Conservation (phyloP, 2,113 vertebrate species). For the Seriola quinqueradiata region DNA sequence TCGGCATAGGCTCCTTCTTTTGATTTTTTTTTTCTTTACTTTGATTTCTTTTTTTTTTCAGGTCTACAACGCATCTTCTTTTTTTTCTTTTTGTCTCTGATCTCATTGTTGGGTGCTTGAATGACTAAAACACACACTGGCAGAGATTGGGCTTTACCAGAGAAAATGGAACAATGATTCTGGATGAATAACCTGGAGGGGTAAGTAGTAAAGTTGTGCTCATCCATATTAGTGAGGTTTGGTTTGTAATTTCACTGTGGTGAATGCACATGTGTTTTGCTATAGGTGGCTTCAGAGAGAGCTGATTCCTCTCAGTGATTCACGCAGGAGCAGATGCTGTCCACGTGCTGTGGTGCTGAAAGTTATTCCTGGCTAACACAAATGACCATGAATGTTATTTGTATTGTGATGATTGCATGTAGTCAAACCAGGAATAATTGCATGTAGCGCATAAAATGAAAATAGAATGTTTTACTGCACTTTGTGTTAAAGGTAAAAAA, state of each 20-base stretch:
- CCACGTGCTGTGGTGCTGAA: constrained; percentile 58
- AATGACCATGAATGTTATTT: constrained; percentile 30
- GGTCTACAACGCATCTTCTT: constrained; percentile 30
- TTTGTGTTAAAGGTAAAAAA: constrained; percentile 6
- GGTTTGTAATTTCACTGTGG: background rate
- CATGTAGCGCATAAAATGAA: background rate
- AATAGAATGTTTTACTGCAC: background rate
- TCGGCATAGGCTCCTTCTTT: constrained; percentile 64
- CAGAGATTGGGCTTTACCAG: constrained; percentile 48
- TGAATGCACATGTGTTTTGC: constrained; percentile 21
- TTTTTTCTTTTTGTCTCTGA: constrained; percentile 34
- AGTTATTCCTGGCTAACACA: constrained; percentile 49
- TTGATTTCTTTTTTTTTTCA: constrained; percentile 49
- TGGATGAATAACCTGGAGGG: constrained; percentile 60
- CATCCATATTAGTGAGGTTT: constrained; percentile 21
- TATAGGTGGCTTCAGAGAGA: constrained; percentile 26
- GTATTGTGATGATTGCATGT: constrained; percentile 25
- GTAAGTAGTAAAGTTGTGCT: constrained; percentile 77
- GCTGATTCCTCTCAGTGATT: constrained; percentile 33
- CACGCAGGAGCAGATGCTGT: constrained; percentile 33
- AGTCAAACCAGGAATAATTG: background rate
- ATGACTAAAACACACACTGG: constrained; percentile 36
- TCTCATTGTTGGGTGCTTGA: constrained; percentile 57
- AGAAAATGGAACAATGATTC: constrained; percentile 60
- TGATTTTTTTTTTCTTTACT: constrained; percentile 55